These are phyloP conservation scores for Bubalus kerabau DNA, from an alignment of 2,113 vertebrate genomes.

Conservation along the genomic window DNA sequence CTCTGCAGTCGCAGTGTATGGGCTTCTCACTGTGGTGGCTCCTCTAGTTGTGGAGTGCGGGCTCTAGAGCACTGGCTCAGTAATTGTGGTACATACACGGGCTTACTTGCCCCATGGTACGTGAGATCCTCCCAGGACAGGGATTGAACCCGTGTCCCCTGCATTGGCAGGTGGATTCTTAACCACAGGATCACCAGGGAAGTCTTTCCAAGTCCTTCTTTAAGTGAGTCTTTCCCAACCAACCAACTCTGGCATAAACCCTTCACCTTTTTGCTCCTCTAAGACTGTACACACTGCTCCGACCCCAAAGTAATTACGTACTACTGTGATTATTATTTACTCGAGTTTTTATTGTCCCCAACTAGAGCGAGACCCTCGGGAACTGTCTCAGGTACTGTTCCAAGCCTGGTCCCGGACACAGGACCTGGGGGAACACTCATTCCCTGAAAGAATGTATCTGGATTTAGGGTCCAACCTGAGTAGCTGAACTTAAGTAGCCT, in stretches of 20 bases:
- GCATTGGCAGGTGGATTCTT: background rate
- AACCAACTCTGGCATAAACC: background rate
- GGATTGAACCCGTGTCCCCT: background rate
- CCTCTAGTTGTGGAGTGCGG: background rate
- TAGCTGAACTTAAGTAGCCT: background rate
- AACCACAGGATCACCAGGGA: background rate
- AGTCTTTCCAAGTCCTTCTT: background rate
- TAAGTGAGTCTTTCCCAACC: background rate
- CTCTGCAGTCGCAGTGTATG: background rate
- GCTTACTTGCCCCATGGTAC: background rate
- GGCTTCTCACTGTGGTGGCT: background rate
- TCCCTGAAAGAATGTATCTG: background rate
- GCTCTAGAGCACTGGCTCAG: background rate
- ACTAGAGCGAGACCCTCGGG: background rate
- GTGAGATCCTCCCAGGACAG: background rate
- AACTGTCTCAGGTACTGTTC: background rate
- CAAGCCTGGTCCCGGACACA: background rate
- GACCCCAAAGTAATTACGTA: background rate
- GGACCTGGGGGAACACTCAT: background rate
- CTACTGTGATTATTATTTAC: background rate
- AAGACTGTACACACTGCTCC: background rate
- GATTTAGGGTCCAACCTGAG: background rate
- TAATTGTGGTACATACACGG: background rate
- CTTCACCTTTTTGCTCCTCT: background rate
- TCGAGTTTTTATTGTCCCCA: background rate